Base-by-base conservation (phyloP, 2,888 invertebrate genomes). In the Timema podura region DNA sequence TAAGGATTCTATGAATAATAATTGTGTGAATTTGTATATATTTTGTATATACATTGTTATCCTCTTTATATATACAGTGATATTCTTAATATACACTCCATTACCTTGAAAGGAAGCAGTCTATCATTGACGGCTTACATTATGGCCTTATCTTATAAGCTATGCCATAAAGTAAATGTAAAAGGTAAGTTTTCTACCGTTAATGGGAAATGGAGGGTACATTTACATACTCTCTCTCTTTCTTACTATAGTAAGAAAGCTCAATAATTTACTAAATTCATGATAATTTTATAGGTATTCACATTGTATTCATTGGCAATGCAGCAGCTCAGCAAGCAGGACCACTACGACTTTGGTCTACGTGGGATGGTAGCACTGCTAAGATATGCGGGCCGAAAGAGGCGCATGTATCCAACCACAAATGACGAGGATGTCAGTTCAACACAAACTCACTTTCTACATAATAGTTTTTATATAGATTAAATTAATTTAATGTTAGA, bases 281-380 rank as follows among this genome's bases (percentile, higher is more conserved):
- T 30, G 30, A 30, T 30, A 30, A 30, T 73, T 64, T 67, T 68
- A 6, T 76, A 89, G 89, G 89, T 92, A 6, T 92, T 86, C 79
- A 92, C 93, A 0, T 80, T 95, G 69, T 95, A 95, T 80, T 88
- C 90, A 75, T 80, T 95, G 76, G 92, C 93, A 0, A 90, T 89
- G 79, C 92, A 94, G 77, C 95, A 95, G 82, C 81, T 96, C 46
- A 93, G 93, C 44, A 93, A 93, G 77, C 95, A 95, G 78, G 89
- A 90, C 77, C 95, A 95, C 80, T 96, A 95, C 79, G 95, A 96
- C 80, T 96, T 96, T 78, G 95, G 95, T 0, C 82, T 96, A 11
- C 85, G 95, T 57, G 93, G 94, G 0, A 91, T 96, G 87, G 93
- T 92, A 0, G 92, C 94, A 0, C 81, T 95, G 65, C 83, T 95